Evolutionary conservation across 2,888 invertebrate species (phyloP).

Genomic region (Serrognathus titanus): DNA sequence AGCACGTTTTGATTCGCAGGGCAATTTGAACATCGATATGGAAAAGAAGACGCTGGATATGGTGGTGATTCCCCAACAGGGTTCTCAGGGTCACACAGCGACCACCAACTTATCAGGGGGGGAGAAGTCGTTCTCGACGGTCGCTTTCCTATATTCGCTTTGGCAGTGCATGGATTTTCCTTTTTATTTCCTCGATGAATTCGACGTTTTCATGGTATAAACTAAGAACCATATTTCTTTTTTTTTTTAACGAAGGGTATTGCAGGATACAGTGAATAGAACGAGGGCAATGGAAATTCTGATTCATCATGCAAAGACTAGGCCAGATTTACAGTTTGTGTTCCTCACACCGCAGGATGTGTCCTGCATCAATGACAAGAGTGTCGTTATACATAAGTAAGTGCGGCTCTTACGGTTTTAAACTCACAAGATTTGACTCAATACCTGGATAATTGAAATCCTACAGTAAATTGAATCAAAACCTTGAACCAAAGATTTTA

Average conservation of each 20-base stretch:
- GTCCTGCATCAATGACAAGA: constrained; percentile 45
- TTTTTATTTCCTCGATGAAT: constrained; percentile 93
- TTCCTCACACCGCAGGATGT: constrained; percentile 87
- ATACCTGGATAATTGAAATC: constrained; percentile 3
- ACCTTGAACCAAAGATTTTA: too few species aligned
- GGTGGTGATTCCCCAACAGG: constrained; percentile 55
- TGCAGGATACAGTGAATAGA: constrained; percentile 80
- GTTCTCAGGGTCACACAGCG: constrained; percentile 50
- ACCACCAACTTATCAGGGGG: constrained; percentile 85
- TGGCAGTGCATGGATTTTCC: constrained; percentile 93
- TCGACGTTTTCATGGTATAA: constrained; percentile 97
- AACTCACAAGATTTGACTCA: not conserved
- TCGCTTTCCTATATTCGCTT: constrained; percentile 86
- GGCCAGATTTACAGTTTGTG: constrained; percentile 73
- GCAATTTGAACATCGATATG: constrained; percentile 56
- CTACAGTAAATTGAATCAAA: not conserved
- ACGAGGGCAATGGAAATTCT: constrained; percentile 75
- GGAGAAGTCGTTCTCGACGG: constrained; percentile 93
- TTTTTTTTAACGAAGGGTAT: constrained; percentile 20
- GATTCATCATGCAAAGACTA: constrained; percentile 67
- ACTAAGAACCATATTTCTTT: too few species aligned
- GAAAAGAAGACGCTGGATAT: constrained; percentile 50
- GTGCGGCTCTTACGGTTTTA: constrained; percentile 6
- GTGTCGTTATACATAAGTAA: constrained; percentile 40
- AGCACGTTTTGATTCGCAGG: constrained; percentile 43